Evolutionary conservation across 2,113 vertebrate genomes (phyloP).

Genomic region (Cyanoderma ruficeps): DNA sequence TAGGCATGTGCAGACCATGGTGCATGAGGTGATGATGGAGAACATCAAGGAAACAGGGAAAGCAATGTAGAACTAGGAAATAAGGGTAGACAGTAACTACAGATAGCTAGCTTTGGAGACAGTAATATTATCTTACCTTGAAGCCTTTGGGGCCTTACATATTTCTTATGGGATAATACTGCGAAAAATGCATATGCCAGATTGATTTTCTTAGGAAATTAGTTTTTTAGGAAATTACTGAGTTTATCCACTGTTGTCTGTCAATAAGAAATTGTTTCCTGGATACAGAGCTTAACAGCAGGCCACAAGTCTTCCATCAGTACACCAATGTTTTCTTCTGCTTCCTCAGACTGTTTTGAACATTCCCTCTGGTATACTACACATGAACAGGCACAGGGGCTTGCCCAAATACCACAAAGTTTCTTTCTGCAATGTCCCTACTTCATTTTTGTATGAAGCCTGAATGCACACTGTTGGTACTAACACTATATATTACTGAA

Average conservation of each 20-base stretch:
- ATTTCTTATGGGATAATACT: not conserved
- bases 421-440: not conserved
- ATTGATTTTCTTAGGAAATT: not conserved
- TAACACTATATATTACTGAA: not conserved
- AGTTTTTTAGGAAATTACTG: not conserved
- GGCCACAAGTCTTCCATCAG: not conserved
- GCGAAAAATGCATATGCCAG: not conserved
- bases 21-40: accelerated
- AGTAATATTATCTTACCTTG: not conserved
- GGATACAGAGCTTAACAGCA: not conserved
- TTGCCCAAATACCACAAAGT: not conserved
- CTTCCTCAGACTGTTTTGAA: not conserved
- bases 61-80: not conserved
- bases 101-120: not conserved
- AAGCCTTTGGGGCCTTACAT: not conserved
- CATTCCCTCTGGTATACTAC: not conserved
- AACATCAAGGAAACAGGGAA: not conserved
- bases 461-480: not conserved
- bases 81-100: not conserved
- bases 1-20: accelerated
- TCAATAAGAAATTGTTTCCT: not conserved
- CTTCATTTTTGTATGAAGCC: not conserved
- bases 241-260: not conserved
- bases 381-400: not conserved
- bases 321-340: not conserved